A percentile compares a stretch with the other conserved stretches of the same genome.
phyloP scores from a whole-genome alignment of 2,113 vertebrate species.

The Vanacampus margaritifer region DNA sequence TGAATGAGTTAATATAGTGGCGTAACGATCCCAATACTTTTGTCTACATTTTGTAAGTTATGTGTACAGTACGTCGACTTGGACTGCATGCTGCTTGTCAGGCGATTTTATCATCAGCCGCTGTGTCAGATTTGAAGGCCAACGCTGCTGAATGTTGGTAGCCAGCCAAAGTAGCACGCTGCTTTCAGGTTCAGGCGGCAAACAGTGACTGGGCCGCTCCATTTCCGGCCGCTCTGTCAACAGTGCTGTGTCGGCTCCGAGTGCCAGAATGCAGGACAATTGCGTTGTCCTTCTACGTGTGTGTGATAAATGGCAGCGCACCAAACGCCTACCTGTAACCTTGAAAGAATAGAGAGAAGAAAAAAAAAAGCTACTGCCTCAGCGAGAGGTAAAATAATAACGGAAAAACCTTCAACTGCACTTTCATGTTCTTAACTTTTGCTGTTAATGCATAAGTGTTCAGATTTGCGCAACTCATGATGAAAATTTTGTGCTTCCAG shows the following conservation, averaged over 20 bases:
- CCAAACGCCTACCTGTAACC: constrained; percentile 60
- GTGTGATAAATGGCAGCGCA: constrained; percentile 68
- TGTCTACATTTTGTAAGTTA: not conserved
- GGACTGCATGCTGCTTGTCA: constrained; percentile 19
- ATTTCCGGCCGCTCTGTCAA: constrained; percentile 47
- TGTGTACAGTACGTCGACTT: not conserved
- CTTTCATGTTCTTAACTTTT: constrained; percentile 17
- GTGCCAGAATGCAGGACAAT: constrained; percentile 62
- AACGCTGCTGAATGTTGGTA: constrained; percentile 47
- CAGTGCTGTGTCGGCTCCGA: constrained; percentile 48
- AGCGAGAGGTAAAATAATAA: constrained; percentile 40
- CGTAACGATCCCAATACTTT: not conserved
- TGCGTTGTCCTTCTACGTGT: constrained; percentile 59
- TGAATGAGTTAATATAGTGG: too few species aligned
- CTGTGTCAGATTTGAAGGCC: constrained; percentile 53
- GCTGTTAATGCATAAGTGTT: not conserved
- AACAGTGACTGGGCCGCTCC: constrained; percentile 49
- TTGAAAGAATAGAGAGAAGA: constrained; percentile 51
- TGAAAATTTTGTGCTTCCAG: constrained; percentile 58
- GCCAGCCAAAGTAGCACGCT: constrained; percentile 37
- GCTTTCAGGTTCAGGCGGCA: constrained; percentile 44
- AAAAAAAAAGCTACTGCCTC: constrained; percentile 43
- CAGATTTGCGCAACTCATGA: not conserved
- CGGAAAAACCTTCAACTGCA: constrained; percentile 37
- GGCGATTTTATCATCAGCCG: constrained; percentile 44